phyloP scores from a whole-genome alignment of 2,113 vertebrate genomes.

The Thunnus maccoyii region DNA sequence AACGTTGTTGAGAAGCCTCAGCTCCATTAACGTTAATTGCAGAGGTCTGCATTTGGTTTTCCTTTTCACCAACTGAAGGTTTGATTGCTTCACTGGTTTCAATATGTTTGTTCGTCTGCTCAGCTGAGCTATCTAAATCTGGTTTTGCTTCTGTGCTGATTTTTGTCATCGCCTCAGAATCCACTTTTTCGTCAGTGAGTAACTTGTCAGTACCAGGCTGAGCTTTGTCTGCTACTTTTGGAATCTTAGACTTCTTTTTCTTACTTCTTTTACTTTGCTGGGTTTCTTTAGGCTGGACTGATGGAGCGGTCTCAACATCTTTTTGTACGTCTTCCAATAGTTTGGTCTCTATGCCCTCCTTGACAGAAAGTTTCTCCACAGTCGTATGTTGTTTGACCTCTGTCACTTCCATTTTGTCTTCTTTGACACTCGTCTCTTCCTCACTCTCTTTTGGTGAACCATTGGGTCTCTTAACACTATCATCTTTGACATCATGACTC shows the following conservation, averaged over 20 bases:
- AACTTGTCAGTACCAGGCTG: conserved; percentile 17
- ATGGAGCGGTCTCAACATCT: background rate
- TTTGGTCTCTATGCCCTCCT: conserved; percentile 20
- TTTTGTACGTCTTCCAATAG: background rate
- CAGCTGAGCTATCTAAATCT: background rate
- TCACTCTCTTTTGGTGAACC: conserved; percentile 11
- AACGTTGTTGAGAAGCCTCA: conserved; percentile 32
- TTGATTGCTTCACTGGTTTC: background rate
- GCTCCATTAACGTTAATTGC: background rate
- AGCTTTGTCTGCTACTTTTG: conserved; percentile 25
- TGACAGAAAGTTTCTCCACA: background rate
- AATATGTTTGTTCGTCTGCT: background rate
- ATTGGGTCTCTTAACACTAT: background rate
- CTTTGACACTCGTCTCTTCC: conserved; percentile 4
- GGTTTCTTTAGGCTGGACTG: conserved; percentile 37
- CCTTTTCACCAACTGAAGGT: background rate
- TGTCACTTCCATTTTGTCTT: background rate
- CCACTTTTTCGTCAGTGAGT: background rate
- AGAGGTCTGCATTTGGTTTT: conserved; percentile 5
- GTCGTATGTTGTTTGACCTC: background rate
- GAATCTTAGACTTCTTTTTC: conserved; percentile 65
- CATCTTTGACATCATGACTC: conserved; percentile 10
- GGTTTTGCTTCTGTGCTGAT: background rate
- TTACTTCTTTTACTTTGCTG: conserved; percentile 55
- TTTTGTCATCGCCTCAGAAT: conserved; percentile 8